Conservation (phyloP, 2,888 invertebrate species). For the Oeneis ivallda region DNA sequence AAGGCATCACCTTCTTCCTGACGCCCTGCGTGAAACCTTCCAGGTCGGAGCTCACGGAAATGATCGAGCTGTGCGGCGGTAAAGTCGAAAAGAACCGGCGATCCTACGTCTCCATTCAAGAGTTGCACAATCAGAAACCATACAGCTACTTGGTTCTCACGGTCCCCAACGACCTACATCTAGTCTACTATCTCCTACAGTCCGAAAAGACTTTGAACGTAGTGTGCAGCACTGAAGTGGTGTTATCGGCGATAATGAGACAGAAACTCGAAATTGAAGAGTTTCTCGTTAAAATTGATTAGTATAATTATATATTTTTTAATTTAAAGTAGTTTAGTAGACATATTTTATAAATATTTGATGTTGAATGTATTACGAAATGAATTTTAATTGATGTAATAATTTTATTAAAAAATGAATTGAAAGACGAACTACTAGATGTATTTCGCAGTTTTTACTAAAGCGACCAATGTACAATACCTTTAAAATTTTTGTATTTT, state of each 20-base stretch:
- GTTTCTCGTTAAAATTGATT: slow-evolving; percentile 80
- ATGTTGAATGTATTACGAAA: slow-evolving; percentile 19
- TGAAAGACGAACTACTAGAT: neutral
- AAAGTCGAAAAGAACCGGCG: slow-evolving; percentile 90
- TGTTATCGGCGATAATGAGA: slow-evolving; percentile 89
- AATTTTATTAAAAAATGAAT: neutral
- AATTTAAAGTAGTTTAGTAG: neutral
- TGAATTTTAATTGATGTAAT: slow-evolving; percentile 9
- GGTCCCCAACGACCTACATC: slow-evolving; percentile 92
- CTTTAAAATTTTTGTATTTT: neutral
- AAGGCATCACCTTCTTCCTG: slow-evolving; percentile 93
- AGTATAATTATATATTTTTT: slow-evolving; percentile 34
- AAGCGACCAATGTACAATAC: neutral
- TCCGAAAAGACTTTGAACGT: slow-evolving; percentile 83
- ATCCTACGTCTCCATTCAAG: slow-evolving; percentile 87
- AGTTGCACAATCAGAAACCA: slow-evolving; percentile 85
- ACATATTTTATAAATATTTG: slow-evolving; percentile 3
- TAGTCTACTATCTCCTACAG: slow-evolving; percentile 90
- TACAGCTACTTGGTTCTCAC: slow-evolving; percentile 92
- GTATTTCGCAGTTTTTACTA: neutral
- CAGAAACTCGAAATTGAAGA: slow-evolving; percentile 88
- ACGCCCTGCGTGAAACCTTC: slow-evolving; percentile 95
- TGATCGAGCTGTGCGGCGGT: slow-evolving; percentile 95
- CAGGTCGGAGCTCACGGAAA: slow-evolving; percentile 86
- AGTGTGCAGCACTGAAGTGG: slow-evolving; percentile 88